Conservation (phyloP, 2,888 invertebrate genomes). For the Branchipolynoe longqiensis region DNA sequence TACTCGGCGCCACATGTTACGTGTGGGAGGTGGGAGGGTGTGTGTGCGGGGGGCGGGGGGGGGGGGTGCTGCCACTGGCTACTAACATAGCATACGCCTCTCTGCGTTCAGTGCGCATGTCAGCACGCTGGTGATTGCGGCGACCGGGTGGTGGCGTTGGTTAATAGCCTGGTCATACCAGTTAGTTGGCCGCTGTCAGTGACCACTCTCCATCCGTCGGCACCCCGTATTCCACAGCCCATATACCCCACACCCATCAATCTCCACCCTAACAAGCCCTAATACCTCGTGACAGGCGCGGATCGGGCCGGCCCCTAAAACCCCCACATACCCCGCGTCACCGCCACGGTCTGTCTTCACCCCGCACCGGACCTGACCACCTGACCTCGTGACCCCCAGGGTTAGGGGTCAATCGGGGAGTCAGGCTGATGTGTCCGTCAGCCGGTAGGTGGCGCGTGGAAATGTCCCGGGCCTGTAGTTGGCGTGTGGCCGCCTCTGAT, state of each 20-base stretch:
- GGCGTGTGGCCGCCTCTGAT: slow-evolving; percentile 14
- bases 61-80: background rate
- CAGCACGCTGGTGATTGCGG: slow-evolving; percentile 41
- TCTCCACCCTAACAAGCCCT: slow-evolving; percentile 37
- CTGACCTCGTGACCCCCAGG: slow-evolving; percentile 49
- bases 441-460: slow-evolving; percentile 29
- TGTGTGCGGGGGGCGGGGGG: background rate
- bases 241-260: slow-evolving; percentile 31
- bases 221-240: background rate
- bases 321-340: slow-evolving; percentile 34
- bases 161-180: slow-evolving; percentile 40
- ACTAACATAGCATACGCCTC: background rate
- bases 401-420: slow-evolving; percentile 49
- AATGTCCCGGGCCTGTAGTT: slow-evolving; percentile 9
- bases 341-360: slow-evolving; percentile 16
- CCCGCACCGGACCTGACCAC: background rate
- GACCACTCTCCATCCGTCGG: background rate
- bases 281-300: slow-evolving; percentile 27
- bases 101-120: slow-evolving; percentile 27
- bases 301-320: slow-evolving; percentile 34
- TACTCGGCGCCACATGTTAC: background rate
- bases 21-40: background rate
- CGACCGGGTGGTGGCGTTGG: slow-evolving; percentile 42
- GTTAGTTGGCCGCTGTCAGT: slow-evolving; percentile 18
- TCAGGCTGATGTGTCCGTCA: slow-evolving; percentile 35